Evolutionary conservation across 1,140 invertebrate genomes (phyloP).

Genomic region (Lordiphosa clarofinis): DNA sequence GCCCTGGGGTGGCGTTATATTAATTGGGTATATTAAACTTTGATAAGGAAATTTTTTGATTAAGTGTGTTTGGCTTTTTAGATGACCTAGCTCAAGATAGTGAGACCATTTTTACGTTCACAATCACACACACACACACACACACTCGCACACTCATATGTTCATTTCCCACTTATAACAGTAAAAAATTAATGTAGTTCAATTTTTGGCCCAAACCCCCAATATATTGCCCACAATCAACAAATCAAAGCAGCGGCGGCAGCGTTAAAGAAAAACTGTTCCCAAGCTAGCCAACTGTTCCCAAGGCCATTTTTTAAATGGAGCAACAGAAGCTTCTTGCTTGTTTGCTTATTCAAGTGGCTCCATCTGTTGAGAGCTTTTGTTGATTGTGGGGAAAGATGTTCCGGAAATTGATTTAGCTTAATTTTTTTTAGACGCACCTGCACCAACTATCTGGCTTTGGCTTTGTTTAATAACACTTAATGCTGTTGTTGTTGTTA

Average conservation of each 20-base stretch:
- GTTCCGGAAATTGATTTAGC: background rate
- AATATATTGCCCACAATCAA: conserved; percentile 30
- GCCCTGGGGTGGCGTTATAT: conserved; percentile 27
- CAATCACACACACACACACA: no score
- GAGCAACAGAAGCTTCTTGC: conserved; percentile 16
- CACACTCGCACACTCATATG: conserved; percentile 1
- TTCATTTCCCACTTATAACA: conserved; percentile 40
- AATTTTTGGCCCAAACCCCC: conserved; percentile 13
- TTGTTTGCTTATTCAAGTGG: conserved; percentile 28
- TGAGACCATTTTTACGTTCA: conserved; percentile 5
- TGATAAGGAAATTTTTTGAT: conserved; percentile 34
- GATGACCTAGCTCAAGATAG: conserved; percentile 13
- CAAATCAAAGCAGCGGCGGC: conserved; percentile 13
- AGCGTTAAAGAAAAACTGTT: conserved; percentile 36
- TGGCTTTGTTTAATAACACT: conserved; percentile 8
- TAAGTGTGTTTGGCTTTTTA: conserved; percentile 18
- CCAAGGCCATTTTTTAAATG: conserved; percentile 4
- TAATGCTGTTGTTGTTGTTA: conserved; percentile 13
- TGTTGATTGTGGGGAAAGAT: conserved; percentile 82
- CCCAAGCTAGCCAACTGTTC: conserved; percentile 31
- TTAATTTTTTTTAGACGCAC: conserved; percentile 1
- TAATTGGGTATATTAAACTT: conserved; percentile 15
- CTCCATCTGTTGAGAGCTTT: conserved; percentile 61
- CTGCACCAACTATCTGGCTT: conserved; percentile 12
- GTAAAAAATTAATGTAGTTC: conserved; percentile 64